These are phyloP conservation scores for Ctenicera cuprea DNA, from an alignment of 2,888 invertebrate genomes.

Conservation along the genomic window DNA sequence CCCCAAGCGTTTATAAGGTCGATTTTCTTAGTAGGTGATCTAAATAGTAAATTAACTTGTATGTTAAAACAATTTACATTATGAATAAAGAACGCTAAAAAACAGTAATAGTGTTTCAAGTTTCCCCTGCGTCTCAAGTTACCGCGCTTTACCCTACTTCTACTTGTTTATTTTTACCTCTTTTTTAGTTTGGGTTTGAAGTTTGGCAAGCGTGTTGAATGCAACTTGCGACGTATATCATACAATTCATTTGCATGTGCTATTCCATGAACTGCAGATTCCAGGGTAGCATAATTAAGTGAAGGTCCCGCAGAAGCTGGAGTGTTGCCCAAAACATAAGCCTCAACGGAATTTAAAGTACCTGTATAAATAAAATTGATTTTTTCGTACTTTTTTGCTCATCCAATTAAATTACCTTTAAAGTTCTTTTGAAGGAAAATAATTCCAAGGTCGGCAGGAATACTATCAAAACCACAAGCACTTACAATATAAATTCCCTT, in stretches of 20 bases:
- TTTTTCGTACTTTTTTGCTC: not conserved
- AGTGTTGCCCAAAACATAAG: constrained; percentile 76
- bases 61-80: too few species aligned
- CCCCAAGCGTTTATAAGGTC: constrained; percentile 54
- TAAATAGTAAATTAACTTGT: not conserved
- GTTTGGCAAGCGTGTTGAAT: constrained; percentile 78
- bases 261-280: constrained; percentile 88
- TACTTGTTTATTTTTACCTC: constrained; percentile 69
- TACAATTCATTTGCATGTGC: constrained; percentile 79
- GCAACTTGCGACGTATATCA: constrained; percentile 81
- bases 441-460: constrained; percentile 93
- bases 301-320: constrained; percentile 71
- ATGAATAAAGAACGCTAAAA: too few species aligned
- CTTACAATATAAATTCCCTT: constrained; percentile 91
- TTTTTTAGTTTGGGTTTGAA: constrained; percentile 78
- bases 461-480: constrained; percentile 95
- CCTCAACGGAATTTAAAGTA: constrained; percentile 85
- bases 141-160: not conserved
- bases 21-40: constrained; percentile 50
- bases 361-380: constrained; percentile 69
- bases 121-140: too few species aligned
- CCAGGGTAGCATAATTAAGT: constrained; percentile 92
- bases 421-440: constrained; percentile 87
- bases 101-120: too few species aligned
- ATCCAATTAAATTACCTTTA: constrained; percentile 73